A percentile compares a stretch with the other conserved stretches of the same genome.
These are phyloP conservation scores for Melanotaenia trifasciata DNA, from an alignment of 2,797 vertebrate genomes.

Conservation along the genomic window DNA sequence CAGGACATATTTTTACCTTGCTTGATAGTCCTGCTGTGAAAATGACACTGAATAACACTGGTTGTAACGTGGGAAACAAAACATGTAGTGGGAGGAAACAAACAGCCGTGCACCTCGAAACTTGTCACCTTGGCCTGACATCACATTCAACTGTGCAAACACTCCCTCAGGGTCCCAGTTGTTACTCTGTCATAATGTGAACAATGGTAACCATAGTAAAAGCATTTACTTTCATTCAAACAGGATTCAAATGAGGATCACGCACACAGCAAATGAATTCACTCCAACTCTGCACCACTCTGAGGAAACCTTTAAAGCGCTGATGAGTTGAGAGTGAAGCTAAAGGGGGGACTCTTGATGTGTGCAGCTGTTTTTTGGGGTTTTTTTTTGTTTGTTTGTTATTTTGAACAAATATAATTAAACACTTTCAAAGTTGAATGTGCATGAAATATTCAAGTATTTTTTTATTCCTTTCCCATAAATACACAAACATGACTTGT, in stretches of 20 bases:
- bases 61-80: slow-evolving; percentile 9
- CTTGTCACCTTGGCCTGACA: slow-evolving; percentile 17
- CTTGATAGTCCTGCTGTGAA: slow-evolving; percentile 28
- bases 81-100: slow-evolving; percentile 1
- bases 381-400: slow-evolving; percentile 6
- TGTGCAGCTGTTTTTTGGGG: slow-evolving; percentile 14
- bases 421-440: slow-evolving; percentile 48
- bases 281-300: slow-evolving; percentile 23
- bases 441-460: slow-evolving; percentile 37
- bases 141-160: slow-evolving; percentile 45
- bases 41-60: slow-evolving; percentile 4
- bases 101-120: slow-evolving; percentile 19
- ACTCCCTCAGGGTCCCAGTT: slow-evolving; percentile 30
- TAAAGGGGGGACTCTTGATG: slow-evolving; percentile 25
- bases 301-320: slow-evolving; percentile 33
- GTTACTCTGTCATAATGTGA: slow-evolving; percentile 37
- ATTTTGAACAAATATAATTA: slow-evolving; percentile 21
- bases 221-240: slow-evolving; percentile 68
- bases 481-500: slow-evolving; percentile 35
- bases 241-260: slow-evolving; percentile 66
- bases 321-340: slow-evolving; percentile 30
- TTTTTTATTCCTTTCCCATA: slow-evolving; percentile 35
- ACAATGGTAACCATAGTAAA: slow-evolving; percentile 71
- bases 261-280: slow-evolving; percentile 47
- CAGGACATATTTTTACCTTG: slow-evolving; percentile 5